A percentile compares a stretch with the other conserved stretches of the same genome.
Conservation (phyloP, 1,140 invertebrate genomes). For the Dinoponera quadriceps region DNA sequence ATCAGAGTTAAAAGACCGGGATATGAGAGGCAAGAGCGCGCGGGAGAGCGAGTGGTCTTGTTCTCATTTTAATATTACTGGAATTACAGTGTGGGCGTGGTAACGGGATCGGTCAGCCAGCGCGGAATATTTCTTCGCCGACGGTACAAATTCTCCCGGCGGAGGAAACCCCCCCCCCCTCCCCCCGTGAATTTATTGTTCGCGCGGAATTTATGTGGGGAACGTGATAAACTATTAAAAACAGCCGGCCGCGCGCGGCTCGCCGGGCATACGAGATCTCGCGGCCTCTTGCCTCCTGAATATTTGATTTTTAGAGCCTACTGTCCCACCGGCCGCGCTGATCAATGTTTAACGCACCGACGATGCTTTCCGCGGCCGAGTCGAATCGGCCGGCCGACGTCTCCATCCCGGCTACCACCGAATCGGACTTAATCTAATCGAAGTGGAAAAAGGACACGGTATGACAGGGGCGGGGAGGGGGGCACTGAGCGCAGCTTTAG, state of each 20-base stretch:
- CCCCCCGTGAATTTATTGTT: not conserved
- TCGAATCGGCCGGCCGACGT: not conserved
- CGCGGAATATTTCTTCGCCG: not conserved
- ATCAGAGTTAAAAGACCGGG: not conserved
- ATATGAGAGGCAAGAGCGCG: not conserved
- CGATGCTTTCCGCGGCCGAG: not conserved
- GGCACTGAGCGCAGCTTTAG: not conserved
- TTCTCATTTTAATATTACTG: not conserved
- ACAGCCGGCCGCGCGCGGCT: not conserved
- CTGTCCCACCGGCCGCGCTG: not conserved
- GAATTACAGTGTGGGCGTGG: not conserved
- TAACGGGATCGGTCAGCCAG: not conserved
- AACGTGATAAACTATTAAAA: slow-evolving; percentile 2
- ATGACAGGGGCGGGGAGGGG: too few relatives aligned
- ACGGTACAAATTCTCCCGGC: not conserved
- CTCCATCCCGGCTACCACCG: not conserved
- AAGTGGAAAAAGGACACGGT: not conserved
- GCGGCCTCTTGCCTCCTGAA: slow-evolving; percentile 12
- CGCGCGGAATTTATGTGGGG: not conserved
- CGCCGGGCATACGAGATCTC: not conserved
- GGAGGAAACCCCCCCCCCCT: not conserved
- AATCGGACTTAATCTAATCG: not conserved
- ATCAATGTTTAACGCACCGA: slow-evolving; percentile 27
- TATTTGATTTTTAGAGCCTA: slow-evolving; percentile 15
- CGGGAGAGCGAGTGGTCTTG: not conserved